Conservation (phyloP, 2,888 invertebrate genomes). For the Heliconius charithonia region DNA sequence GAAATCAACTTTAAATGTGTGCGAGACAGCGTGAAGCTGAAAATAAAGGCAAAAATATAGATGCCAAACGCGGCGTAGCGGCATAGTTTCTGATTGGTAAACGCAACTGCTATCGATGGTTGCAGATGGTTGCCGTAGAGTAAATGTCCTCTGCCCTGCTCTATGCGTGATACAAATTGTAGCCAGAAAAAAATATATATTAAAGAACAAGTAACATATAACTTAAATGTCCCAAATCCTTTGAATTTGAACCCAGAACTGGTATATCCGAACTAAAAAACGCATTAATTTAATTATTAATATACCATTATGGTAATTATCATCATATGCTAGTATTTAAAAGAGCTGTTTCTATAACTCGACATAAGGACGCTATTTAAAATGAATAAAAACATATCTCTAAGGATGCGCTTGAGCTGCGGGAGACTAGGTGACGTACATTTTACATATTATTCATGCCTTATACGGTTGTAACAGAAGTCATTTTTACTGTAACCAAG, state of each 20-base stretch:
- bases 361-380: conserved; percentile 53
- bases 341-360: conserved; percentile 40
- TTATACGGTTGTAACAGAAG: conserved; percentile 14
- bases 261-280: not conserved
- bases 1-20: not conserved
- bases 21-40: no score
- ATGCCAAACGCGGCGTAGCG: no score
- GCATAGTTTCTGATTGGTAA: no score
- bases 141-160: not conserved
- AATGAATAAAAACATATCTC: conserved; percentile 53
- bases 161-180: not conserved
- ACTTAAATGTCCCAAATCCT: not conserved
- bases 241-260: not conserved
- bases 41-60: not conserved
- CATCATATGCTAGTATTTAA: not conserved
- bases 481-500: not conserved
- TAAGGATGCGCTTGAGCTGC: conserved; percentile 51
- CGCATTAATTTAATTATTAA: not conserved
- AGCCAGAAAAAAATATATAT: not conserved
- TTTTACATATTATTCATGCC: not conserved
- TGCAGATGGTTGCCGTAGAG: no score
- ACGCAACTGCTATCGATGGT: no score
- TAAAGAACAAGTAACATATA: not conserved
- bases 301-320: not conserved
- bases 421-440: conserved; percentile 43